A percentile compares a stretch with the other conserved stretches of the same genome.
These are phyloP conservation scores for Bambusicola thoracicus DNA, from an alignment of 2,113 vertebrate species.

Conservation along the genomic window DNA sequence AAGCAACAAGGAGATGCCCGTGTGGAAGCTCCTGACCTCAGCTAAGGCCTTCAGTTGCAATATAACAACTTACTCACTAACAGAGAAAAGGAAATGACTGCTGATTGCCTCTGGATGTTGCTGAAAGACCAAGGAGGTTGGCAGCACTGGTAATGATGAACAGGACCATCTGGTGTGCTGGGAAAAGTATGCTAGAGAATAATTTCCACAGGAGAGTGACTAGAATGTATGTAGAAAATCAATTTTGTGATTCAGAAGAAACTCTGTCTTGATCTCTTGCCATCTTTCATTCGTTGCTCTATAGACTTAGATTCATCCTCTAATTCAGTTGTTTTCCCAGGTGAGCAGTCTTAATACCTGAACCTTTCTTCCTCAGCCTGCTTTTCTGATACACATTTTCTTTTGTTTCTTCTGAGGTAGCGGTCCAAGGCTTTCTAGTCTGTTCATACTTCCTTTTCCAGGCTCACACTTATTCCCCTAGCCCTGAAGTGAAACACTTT, in stretches of 20 bases:
- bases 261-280: neutral
- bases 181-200: neutral
- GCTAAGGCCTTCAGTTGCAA: neutral
- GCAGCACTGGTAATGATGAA: neutral
- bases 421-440: neutral
- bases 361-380: neutral
- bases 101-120: neutral
- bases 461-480: neutral
- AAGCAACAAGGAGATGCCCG: neutral
- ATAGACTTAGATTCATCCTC: neutral
- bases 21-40: neutral
- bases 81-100: neutral
- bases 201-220: neutral
- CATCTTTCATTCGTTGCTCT: neutral
- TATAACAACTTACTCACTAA: neutral
- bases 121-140: neutral
- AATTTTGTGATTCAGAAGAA: neutral
- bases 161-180: neutral
- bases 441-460: neutral
- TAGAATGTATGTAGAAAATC: neutral
- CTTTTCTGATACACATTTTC: neutral
- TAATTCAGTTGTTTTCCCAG: neutral
- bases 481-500: neutral
- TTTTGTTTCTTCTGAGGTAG: neutral
- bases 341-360: neutral